Conservation (phyloP, 1,140 invertebrate species). For the Rhagoletis pomonella region DNA sequence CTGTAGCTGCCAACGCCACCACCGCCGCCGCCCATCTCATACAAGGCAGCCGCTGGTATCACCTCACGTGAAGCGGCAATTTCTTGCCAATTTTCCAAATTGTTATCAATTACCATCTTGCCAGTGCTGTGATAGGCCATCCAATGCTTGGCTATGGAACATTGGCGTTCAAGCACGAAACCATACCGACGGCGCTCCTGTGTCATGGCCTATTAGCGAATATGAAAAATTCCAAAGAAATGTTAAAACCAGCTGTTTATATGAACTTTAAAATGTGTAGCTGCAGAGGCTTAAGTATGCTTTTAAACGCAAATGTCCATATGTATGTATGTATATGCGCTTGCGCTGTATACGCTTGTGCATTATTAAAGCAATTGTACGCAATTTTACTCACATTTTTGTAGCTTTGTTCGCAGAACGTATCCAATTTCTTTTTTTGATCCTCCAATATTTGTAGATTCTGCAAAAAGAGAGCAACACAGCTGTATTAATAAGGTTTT, state of each 20-base stretch:
- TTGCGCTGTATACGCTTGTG: background rate
- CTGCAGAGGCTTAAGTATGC: too few species aligned
- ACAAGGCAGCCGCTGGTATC: constrained; percentile 75
- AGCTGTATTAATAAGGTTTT: too few species aligned
- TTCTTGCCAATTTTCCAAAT: constrained; percentile 91
- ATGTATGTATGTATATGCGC: background rate
- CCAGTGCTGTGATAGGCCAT: constrained; percentile 89
- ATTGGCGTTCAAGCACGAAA: constrained; percentile 93
- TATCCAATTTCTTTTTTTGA: constrained; percentile 91
- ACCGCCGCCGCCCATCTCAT: constrained; percentile 63
- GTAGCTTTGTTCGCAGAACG: constrained; percentile 92
- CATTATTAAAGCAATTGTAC: constrained; percentile 23
- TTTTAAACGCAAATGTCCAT: background rate
- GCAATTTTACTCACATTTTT: constrained; percentile 84
- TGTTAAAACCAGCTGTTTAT: constrained; percentile 16
- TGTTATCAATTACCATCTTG: constrained; percentile 83
- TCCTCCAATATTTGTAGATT: constrained; percentile 93
- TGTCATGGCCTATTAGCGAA: constrained; percentile 85
- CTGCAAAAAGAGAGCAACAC: constrained; percentile 74
- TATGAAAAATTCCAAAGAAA: constrained; percentile 33
- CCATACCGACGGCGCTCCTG: constrained; percentile 94
- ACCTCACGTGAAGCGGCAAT: constrained; percentile 89
- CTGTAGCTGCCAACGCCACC: constrained; percentile 60
- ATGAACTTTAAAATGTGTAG: too few species aligned
- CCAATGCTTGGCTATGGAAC: constrained; percentile 93